Evolutionary conservation across 2,888 invertebrate species (phyloP).

Genomic region (Eupithecia pulchellata): DNA sequence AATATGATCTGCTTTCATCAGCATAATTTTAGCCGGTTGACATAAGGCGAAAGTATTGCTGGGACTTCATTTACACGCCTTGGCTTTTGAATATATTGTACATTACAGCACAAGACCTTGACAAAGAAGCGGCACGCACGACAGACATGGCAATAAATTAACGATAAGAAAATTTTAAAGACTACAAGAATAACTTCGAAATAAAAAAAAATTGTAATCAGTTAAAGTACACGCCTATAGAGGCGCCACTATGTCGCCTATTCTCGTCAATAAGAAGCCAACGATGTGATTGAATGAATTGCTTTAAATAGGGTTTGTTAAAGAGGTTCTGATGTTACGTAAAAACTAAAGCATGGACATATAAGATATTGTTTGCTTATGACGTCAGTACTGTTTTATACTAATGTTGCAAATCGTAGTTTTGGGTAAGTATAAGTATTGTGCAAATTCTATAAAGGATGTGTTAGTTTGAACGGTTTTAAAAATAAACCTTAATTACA

Average conservation of each 20-base stretch:
- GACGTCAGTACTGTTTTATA: not conserved
- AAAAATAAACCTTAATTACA: too few species aligned
- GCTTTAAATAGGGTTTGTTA: not conserved
- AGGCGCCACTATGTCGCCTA: conserved; percentile 77
- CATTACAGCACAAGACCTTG: too few species aligned
- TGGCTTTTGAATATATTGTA: not conserved
- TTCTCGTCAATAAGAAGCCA: conserved; percentile 80
- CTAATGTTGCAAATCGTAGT: not conserved
- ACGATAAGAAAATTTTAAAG: not conserved
- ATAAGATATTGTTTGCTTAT: not conserved
- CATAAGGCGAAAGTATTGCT: not conserved
- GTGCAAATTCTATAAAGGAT: too few species aligned
- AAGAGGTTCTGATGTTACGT: not conserved
- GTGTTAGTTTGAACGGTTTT: too few species aligned
- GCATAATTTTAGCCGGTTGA: not conserved
- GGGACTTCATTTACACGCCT: not conserved
- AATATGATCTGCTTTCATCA: not conserved
- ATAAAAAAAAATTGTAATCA: not conserved
- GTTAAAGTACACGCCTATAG: not conserved
- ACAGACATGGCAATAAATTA: too few species aligned
- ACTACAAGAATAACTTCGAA: too few species aligned
- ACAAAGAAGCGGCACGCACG: too few species aligned
- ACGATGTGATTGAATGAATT: conserved; percentile 5
- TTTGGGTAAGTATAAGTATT: not conserved
- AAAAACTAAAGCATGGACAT: not conserved